A percentile compares a stretch with the other conserved stretches of the same genome.
These are phyloP conservation scores for Eristalinus sepulchralis DNA, from an alignment of 2,888 invertebrate genomes.

Conservation along the genomic window DNA sequence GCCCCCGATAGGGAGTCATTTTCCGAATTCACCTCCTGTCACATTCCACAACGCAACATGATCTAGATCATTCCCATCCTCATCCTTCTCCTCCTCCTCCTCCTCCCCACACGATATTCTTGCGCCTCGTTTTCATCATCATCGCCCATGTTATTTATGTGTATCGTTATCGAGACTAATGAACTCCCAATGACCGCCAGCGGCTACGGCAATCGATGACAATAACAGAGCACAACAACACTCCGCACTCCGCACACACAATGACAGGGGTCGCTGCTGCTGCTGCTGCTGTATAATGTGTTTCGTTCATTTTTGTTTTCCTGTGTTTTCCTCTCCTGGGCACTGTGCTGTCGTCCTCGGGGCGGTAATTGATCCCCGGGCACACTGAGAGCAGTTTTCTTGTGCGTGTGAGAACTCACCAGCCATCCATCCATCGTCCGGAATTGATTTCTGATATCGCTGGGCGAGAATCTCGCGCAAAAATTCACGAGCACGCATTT, in stretches of 20 bases:
- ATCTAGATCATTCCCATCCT: neutral
- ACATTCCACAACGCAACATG: neutral
- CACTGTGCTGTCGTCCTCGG: constrained; percentile 17
- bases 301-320: neutral
- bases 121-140: constrained; percentile 14
- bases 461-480: neutral
- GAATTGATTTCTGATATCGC: constrained; percentile 39
- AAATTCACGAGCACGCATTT: neutral
- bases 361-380: constrained; percentile 18
- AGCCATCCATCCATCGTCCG: neutral
- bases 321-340: neutral
- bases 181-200: constrained; percentile 59
- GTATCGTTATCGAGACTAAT: constrained; percentile 56
- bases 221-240: constrained; percentile 12
- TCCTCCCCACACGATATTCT: neutral
- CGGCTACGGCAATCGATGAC: constrained; percentile 44
- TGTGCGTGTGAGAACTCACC: neutral
- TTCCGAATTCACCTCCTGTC: neutral
- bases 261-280: neutral
- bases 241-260: neutral
- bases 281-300: neutral
- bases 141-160: constrained; percentile 36
- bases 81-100: neutral
- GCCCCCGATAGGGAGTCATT: too few species aligned
- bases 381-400: constrained; percentile 21